These are phyloP conservation scores for Phalacrocorax carbo DNA, from an alignment of 2,113 vertebrate species.

Conservation along the genomic window DNA sequence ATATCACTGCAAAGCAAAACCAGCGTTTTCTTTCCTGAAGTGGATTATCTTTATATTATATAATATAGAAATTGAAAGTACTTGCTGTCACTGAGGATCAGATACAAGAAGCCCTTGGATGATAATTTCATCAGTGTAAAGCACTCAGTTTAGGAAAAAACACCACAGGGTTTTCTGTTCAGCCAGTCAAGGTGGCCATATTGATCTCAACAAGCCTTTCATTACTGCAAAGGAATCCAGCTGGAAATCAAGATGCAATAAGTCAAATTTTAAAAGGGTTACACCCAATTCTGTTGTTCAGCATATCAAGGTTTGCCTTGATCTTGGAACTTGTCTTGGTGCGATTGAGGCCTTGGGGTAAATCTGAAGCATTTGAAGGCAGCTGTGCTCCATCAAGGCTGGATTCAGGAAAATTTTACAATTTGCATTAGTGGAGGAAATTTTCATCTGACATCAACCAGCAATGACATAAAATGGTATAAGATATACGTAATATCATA, in stretches of 20 bases:
- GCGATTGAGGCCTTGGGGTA: neutral
- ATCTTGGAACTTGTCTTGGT: neutral
- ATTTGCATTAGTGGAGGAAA: neutral
- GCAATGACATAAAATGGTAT: neutral
- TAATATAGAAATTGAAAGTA: neutral
- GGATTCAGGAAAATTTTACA: neutral
- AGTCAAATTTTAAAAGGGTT: neutral
- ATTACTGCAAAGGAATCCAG: neutral
- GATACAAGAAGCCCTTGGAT: neutral
- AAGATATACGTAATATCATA: neutral
- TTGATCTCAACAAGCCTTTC: neutral
- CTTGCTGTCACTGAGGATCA: neutral
- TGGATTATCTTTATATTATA: neutral
- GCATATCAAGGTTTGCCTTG: neutral
- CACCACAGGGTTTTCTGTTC: neutral
- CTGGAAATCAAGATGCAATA: neutral
- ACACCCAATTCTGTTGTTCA: neutral
- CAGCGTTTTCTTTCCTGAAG: fast-evolving
- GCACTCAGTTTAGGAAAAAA: neutral
- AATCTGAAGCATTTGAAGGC: neutral
- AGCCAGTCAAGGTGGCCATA: neutral
- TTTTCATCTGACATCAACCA: neutral
- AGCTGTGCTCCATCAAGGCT: neutral
- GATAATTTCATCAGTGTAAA: neutral
- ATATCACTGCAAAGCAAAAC: neutral